Conservation (phyloP, 2,113 vertebrate genomes). For the Gorsachius goisagi region DNA sequence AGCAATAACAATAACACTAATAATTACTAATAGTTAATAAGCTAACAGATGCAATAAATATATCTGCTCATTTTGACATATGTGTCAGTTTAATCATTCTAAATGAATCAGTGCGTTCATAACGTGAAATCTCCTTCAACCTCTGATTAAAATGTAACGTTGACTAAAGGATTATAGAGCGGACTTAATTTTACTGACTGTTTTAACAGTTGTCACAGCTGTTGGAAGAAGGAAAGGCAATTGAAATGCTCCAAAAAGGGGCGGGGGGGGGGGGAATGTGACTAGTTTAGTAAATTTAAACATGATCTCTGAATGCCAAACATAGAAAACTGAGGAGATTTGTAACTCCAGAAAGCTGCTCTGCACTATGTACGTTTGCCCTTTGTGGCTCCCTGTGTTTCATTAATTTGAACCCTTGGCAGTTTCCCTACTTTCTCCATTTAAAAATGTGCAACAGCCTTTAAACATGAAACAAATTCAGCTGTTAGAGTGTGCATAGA, state of each 20-base stretch:
- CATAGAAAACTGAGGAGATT: constrained; percentile 37
- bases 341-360: constrained; percentile 15
- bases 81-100: constrained; percentile 77
- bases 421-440: not conserved
- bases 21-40: constrained; percentile 72
- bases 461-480: not conserved
- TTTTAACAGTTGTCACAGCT: constrained; percentile 89
- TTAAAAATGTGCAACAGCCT: not conserved
- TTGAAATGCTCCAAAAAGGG: constrained; percentile 75
- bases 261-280: not conserved
- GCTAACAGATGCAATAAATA: constrained; percentile 74
- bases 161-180: constrained; percentile 83
- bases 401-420: not conserved
- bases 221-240: constrained; percentile 79
- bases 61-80: constrained; percentile 76
- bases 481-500: rapidly evolving
- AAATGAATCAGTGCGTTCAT: constrained; percentile 75
- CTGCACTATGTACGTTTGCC: not conserved
- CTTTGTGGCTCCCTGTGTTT: constrained; percentile 41
- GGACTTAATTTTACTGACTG: constrained; percentile 86
- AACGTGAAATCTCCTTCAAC: constrained; percentile 74
- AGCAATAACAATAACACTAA: constrained; percentile 53
- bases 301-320: constrained; percentile 31
- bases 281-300: constrained; percentile 63
- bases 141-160: constrained; percentile 86